These are phyloP conservation scores for Dexiosoma caninum DNA, from an alignment of 2,888 invertebrate species.

Conservation along the genomic window DNA sequence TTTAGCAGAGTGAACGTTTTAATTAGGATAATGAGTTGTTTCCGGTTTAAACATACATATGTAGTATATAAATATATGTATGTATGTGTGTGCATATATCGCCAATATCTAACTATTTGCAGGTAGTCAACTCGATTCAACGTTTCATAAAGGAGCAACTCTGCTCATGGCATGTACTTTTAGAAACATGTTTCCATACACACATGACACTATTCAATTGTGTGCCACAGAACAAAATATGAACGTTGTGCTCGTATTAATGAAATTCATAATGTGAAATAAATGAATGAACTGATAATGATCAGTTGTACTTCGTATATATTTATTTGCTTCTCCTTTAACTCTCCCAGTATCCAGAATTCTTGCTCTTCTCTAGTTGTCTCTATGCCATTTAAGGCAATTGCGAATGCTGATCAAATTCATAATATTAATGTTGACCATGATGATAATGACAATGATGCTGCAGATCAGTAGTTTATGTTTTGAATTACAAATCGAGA, in stretches of 20 bases:
- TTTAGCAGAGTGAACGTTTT: slow-evolving; percentile 74
- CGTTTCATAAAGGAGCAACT: not conserved
- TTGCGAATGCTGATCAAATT: slow-evolving; percentile 26
- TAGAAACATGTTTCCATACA: slow-evolving; percentile 47
- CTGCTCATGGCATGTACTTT: slow-evolving; percentile 15
- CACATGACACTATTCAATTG: slow-evolving; percentile 57
- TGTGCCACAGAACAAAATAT: slow-evolving; percentile 13
- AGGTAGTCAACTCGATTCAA: not conserved
- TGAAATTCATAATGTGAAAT: slow-evolving; percentile 58
- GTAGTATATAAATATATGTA: no score
- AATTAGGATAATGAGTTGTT: slow-evolving; percentile 77
- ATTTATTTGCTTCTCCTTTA: not conserved
- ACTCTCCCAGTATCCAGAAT: slow-evolving; percentile 30
- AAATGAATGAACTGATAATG: slow-evolving; percentile 48
- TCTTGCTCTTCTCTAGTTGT: slow-evolving; percentile 35
- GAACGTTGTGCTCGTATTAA: slow-evolving; percentile 27
- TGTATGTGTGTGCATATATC: not conserved
- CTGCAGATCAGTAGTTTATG: slow-evolving; percentile 32
- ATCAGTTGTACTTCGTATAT: not conserved
- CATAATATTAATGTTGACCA: slow-evolving; percentile 4
- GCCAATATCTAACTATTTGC: not conserved
- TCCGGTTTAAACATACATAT: slow-evolving; percentile 67
- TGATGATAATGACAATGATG: not conserved
- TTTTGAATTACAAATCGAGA: slow-evolving; percentile 62
- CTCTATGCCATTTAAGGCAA: slow-evolving; percentile 57